A percentile compares a stretch with the other conserved stretches of the same genome.
phyloP scores from a whole-genome alignment of 1,140 invertebrate species.

The Drosophila watanabei region DNA sequence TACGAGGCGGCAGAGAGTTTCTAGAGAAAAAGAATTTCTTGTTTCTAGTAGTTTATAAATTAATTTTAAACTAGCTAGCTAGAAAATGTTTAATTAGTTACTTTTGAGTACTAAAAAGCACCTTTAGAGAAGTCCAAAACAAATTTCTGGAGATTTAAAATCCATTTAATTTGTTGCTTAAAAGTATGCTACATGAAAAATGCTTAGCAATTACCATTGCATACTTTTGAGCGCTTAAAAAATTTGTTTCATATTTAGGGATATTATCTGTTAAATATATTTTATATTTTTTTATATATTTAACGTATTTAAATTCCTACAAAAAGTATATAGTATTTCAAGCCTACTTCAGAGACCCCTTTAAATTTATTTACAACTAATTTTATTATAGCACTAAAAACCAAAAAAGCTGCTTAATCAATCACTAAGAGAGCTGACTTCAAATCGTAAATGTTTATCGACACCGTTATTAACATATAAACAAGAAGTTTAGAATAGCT shows the following conservation, averaged over 20 bases:
- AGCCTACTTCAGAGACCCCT: neutral
- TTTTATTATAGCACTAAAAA: conserved; percentile 11
- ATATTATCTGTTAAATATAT: neutral
- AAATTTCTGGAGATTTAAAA: neutral
- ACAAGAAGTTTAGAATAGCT: conserved; percentile 30
- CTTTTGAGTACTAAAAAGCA: neutral
- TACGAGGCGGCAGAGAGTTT: conserved; percentile 19
- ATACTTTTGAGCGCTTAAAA: neutral
- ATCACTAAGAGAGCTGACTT: conserved; percentile 15
- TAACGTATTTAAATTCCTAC: too few relatives aligned
- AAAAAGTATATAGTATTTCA: neutral
- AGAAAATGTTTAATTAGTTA: neutral
- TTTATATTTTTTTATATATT: neutral
- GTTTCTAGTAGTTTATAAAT: neutral
- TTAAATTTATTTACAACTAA: neutral
- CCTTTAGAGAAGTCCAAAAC: neutral
- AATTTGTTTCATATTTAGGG: neutral
- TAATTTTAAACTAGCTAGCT: neutral
- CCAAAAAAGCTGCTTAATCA: neutral
- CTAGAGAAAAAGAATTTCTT: neutral
- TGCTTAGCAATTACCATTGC: neutral
- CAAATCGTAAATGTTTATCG: conserved; percentile 11
- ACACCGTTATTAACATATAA: conserved; percentile 38
- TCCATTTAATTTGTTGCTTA: neutral
- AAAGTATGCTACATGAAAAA: neutral